A percentile compares a stretch with the other conserved stretches of the same genome.
Conservation (phyloP, 2,113 vertebrate genomes). For the Clarias magur region DNA sequence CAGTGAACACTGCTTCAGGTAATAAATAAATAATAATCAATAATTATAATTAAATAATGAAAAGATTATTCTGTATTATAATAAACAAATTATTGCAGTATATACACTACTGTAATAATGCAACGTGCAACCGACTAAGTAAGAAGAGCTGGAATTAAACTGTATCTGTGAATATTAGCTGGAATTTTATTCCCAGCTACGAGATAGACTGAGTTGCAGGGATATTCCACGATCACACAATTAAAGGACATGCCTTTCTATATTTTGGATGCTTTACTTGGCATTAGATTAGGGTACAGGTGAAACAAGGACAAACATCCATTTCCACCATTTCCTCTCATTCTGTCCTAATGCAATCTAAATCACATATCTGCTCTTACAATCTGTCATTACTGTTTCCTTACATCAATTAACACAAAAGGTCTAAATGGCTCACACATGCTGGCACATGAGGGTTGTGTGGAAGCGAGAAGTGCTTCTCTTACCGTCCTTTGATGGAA, state of each 20-base stretch:
- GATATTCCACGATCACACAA: constrained; percentile 17
- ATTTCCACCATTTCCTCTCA: constrained; percentile 35
- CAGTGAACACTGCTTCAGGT: not conserved
- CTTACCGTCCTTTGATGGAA: constrained; percentile 82
- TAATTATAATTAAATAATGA: not conserved
- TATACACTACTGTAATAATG: not conserved
- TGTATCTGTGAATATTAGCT: not conserved
- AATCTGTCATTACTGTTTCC: constrained; percentile 17
- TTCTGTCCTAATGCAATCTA: not conserved
- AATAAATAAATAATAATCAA: too few species aligned
- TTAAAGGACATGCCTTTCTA: constrained; percentile 29
- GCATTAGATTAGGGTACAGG: not conserved
- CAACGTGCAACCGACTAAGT: not conserved
- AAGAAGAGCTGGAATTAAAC: too few species aligned
- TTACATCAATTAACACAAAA: constrained; percentile 6
- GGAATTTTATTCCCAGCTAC: not conserved
- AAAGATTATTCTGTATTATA: not conserved
- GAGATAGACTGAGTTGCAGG: not conserved
- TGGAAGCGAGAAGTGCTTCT: constrained; percentile 29
- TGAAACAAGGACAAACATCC: constrained; percentile 29
- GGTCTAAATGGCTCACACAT: not conserved
- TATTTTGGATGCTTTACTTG: constrained; percentile 24
- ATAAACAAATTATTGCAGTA: not conserved
- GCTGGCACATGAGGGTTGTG: constrained; percentile 3
- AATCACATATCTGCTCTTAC: constrained; percentile 10